phyloP scores from a whole-genome alignment of 2,888 invertebrate genomes.

The Ecdyonurus torrentis region DNA sequence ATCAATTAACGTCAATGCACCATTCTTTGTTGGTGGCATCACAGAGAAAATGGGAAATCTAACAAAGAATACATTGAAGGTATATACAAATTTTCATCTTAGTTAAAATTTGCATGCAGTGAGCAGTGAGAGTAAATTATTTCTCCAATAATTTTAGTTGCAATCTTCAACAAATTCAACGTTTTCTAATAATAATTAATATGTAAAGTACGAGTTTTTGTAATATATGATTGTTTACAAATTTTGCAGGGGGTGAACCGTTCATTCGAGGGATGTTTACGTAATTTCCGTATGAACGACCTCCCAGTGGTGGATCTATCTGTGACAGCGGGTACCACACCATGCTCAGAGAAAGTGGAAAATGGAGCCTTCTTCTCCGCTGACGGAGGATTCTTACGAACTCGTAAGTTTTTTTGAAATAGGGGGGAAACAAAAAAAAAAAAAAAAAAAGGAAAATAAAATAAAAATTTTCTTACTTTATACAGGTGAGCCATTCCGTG shows the following conservation, averaged over 20 bases:
- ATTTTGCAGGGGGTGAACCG: conserved; percentile 38
- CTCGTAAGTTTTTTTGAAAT: conserved; percentile 1
- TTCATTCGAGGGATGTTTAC: conserved; percentile 71
- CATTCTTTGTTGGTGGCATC: conserved; percentile 73
- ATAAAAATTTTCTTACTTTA: background rate
- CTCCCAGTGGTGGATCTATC: conserved; percentile 42
- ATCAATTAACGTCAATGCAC: conserved; percentile 42
- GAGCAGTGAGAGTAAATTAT: background rate
- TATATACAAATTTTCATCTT: too few relatives aligned
- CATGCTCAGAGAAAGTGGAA: conserved; percentile 65
- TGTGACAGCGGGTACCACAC: conserved; percentile 43
- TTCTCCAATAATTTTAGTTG: background rate
- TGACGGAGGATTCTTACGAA: conserved; percentile 39
- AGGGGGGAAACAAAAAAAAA: too few relatives aligned
- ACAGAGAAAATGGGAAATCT: conserved; percentile 29
- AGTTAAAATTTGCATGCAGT: too few relatives aligned
- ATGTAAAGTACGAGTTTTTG: too few relatives aligned
- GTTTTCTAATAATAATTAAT: too few relatives aligned
- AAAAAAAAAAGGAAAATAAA: too few relatives aligned
- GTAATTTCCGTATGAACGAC: conserved; percentile 54
- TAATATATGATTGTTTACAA: too few relatives aligned
- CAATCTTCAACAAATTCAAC: too few relatives aligned
- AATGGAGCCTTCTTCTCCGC: conserved; percentile 70
- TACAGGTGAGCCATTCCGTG: conserved; percentile 54
- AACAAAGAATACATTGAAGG: conserved; percentile 25